These are phyloP conservation scores for Papilio protenor DNA, from an alignment of 2,888 invertebrate species.

Conservation along the genomic window DNA sequence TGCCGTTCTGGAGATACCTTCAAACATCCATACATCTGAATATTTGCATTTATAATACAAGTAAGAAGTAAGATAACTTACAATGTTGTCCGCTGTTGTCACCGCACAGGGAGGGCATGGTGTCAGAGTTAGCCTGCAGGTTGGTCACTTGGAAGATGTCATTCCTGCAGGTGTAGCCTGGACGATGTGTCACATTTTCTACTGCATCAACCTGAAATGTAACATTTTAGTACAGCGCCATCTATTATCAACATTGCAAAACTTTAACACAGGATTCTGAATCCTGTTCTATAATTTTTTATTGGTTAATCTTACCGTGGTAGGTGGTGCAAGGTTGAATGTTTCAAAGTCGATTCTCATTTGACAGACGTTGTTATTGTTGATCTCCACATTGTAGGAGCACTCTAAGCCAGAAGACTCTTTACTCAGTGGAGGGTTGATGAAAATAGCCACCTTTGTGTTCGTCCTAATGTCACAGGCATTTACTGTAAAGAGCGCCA, in stretches of 20 bases:
- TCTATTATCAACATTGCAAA: conserved; percentile 38
- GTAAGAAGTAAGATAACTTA: conserved; percentile 59
- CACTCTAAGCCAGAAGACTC: conserved; percentile 79
- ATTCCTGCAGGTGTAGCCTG: conserved; percentile 77
- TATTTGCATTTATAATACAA: too few species aligned
- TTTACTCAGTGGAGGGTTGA: conserved; percentile 74
- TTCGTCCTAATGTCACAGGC: conserved; percentile 76
- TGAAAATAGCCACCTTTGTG: conserved; percentile 76
- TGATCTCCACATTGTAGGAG: conserved; percentile 83
- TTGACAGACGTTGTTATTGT: conserved; percentile 85
- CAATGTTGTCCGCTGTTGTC: conserved; percentile 86
- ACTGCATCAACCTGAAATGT: conserved; percentile 69
- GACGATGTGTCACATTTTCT: conserved; percentile 75
- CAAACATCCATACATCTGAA: too few species aligned
- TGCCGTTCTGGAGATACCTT: too few species aligned
- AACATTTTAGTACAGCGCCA: conserved; percentile 40
- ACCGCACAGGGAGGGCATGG: conserved; percentile 84
- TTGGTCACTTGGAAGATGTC: conserved; percentile 82
- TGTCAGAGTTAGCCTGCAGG: conserved; percentile 78
- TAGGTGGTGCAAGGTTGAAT: conserved; percentile 80
- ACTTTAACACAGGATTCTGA: too few species aligned
- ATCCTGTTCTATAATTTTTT: too few species aligned
- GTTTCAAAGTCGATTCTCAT: conserved; percentile 85
- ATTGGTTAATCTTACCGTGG: conserved; percentile 64
- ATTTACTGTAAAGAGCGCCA: conserved; percentile 66